phyloP scores from a whole-genome alignment of 2,888 invertebrate species.

The Allacma fusca region DNA sequence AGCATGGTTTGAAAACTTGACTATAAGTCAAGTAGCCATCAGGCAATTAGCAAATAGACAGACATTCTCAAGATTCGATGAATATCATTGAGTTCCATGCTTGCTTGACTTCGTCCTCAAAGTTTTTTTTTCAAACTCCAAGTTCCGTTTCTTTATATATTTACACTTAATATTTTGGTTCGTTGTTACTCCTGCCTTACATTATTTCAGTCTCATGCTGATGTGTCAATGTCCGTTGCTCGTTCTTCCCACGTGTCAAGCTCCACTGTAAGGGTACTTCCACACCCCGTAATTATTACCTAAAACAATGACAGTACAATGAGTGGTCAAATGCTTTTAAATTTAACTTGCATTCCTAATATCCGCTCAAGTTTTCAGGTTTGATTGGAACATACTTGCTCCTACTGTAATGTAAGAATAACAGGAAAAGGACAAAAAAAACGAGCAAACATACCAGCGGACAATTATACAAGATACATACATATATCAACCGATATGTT shows the following conservation, averaged over 20 bases:
- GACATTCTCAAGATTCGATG: constrained; percentile 15
- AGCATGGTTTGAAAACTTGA: constrained; percentile 22
- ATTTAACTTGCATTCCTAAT: too few relatives aligned
- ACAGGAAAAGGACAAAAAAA: too few relatives aligned
- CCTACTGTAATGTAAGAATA: too few relatives aligned
- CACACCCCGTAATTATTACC: not conserved
- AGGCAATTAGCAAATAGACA: constrained; percentile 27
- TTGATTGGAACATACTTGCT: too few relatives aligned
- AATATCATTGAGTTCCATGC: constrained; percentile 33
- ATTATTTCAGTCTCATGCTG: not conserved
- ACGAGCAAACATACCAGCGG: too few relatives aligned
- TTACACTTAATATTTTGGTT: not conserved
- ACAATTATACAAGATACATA: too few relatives aligned
- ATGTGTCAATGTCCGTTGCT: constrained; percentile 3
- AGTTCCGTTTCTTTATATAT: not conserved
- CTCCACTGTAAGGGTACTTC: not conserved
- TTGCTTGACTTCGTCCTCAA: constrained; percentile 29
- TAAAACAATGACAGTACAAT: not conserved
- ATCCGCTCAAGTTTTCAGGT: too few relatives aligned
- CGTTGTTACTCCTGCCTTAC: not conserved
- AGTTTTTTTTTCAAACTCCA: not conserved
- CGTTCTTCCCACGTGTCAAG: not conserved
- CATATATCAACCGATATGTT: too few relatives aligned
- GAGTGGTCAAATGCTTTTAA: too few relatives aligned
- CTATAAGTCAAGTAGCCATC: constrained; percentile 24